Evolutionary conservation across 2,888 invertebrate species (phyloP).

Genomic region (Sycophila texana): DNA sequence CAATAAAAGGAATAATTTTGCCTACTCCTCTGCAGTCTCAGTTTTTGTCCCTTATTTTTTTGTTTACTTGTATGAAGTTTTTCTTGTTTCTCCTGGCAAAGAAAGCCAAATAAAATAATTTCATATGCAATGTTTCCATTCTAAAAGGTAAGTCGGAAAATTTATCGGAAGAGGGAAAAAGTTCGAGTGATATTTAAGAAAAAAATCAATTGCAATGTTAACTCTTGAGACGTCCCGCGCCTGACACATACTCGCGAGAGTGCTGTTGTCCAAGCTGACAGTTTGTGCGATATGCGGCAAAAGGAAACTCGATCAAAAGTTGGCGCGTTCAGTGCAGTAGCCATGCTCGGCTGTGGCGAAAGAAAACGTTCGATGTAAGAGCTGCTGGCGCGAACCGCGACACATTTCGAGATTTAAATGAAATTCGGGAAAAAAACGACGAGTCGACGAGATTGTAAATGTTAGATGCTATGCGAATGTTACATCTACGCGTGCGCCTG

Average conservation of each 20-base stretch:
- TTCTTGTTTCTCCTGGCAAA: too few relatives aligned
- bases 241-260: background rate
- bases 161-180: background rate
- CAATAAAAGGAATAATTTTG: slow-evolving; percentile 49
- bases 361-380: slow-evolving; percentile 25
- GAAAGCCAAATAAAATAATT: too few relatives aligned
- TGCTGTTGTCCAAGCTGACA: slow-evolving; percentile 43
- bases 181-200: background rate
- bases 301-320: slow-evolving; percentile 49
- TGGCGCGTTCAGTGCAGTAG: slow-evolving; percentile 6
- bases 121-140: too few relatives aligned
- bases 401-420: slow-evolving; percentile 44
- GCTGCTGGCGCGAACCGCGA: background rate
- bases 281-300: slow-evolving; percentile 35
- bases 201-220: slow-evolving; percentile 49
- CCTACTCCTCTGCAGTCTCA: background rate
- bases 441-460: background rate
- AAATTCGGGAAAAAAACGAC: slow-evolving; percentile 10
- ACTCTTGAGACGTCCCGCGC: slow-evolving; percentile 11
- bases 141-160: too few relatives aligned
- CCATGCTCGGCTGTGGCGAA: background rate
- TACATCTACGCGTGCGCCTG: background rate
- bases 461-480: background rate
- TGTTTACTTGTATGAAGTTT: too few relatives aligned
- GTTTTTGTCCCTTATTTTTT: slow-evolving; percentile 31